A percentile compares a stretch with the other conserved stretches of the same genome.
phyloP scores from a whole-genome alignment of 2,888 invertebrate genomes.

The Dolomedes plantarius region DNA sequence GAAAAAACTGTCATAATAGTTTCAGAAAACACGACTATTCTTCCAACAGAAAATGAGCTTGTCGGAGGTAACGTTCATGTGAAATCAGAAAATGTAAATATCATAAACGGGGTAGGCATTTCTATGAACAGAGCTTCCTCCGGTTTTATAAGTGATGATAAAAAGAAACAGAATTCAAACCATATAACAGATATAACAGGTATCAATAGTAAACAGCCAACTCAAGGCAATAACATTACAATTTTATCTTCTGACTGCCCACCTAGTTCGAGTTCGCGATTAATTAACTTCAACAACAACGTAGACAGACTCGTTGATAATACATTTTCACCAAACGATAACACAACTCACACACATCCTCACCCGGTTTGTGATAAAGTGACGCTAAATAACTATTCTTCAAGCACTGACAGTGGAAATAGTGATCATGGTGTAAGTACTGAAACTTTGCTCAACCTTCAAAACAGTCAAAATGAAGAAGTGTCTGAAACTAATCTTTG shows the following conservation, averaged over 20 bases:
- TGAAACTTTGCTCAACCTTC: not conserved
- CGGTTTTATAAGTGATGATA: not conserved
- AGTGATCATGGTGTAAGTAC: not conserved
- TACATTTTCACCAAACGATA: no score
- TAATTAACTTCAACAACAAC: no score
- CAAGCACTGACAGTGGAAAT: not conserved
- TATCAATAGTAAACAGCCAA: not conserved
- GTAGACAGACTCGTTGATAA: no score
- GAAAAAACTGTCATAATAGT: slow-evolving; percentile 61
- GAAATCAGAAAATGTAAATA: not conserved
- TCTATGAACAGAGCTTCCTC: not conserved
- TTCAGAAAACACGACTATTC: slow-evolving; percentile 24
- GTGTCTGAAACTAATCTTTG: not conserved
- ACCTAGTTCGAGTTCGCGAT: not conserved
- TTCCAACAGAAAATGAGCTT: not conserved
- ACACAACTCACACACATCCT: not conserved
- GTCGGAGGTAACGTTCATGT: no score
- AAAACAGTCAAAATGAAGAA: not conserved
- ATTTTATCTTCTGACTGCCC: not conserved
- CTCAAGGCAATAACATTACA: not conserved
- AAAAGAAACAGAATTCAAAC: not conserved
- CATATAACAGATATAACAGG: not conserved
- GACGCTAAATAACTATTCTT: not conserved
- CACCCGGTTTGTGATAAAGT: no score
- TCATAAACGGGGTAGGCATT: not conserved